Evolutionary conservation across 2,797 vertebrate species (phyloP).

Genomic region (Sebastes steindachneri): DNA sequence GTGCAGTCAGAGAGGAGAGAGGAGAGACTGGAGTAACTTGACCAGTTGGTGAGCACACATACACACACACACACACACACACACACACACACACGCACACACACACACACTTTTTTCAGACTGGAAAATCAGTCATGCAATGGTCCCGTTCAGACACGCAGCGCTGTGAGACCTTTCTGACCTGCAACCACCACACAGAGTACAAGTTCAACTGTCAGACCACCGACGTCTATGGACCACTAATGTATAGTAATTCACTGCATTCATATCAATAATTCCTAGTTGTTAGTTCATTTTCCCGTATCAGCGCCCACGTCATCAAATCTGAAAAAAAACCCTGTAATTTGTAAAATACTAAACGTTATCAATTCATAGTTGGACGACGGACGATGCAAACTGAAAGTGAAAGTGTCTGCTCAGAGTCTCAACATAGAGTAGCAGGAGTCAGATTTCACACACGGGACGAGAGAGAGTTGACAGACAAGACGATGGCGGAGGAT

Average conservation of each 20-base stretch:
- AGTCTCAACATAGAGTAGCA: too few species aligned
- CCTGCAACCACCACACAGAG: slow-evolving; percentile 21
- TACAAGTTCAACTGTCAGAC: slow-evolving; percentile 40
- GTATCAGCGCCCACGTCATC: too few species aligned
- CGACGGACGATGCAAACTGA: too few species aligned
- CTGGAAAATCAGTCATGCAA: slow-evolving; percentile 66
- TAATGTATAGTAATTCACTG: slow-evolving; percentile 7
- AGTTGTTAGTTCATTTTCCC: too few species aligned
- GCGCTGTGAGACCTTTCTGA: slow-evolving; percentile 43
- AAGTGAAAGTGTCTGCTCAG: too few species aligned
- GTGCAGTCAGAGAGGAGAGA: slow-evolving; percentile 61
- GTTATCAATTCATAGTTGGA: too few species aligned
- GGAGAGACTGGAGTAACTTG: slow-evolving; percentile 60
- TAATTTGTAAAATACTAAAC: too few species aligned
- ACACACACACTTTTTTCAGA: slow-evolving; percentile 12
- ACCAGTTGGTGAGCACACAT: slow-evolving; percentile 42
- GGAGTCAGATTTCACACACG: too few species aligned
- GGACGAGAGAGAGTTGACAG: too few species aligned
- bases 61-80: not conserved
- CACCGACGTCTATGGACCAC: not conserved
- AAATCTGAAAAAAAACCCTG: too few species aligned
- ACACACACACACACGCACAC: not conserved
- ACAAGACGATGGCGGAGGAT: too few species aligned
- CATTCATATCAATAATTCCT: not conserved
- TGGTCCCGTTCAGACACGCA: slow-evolving; percentile 51